Conservation (phyloP, 1,140 invertebrate species). For the Scylla paramamosain region DNA sequence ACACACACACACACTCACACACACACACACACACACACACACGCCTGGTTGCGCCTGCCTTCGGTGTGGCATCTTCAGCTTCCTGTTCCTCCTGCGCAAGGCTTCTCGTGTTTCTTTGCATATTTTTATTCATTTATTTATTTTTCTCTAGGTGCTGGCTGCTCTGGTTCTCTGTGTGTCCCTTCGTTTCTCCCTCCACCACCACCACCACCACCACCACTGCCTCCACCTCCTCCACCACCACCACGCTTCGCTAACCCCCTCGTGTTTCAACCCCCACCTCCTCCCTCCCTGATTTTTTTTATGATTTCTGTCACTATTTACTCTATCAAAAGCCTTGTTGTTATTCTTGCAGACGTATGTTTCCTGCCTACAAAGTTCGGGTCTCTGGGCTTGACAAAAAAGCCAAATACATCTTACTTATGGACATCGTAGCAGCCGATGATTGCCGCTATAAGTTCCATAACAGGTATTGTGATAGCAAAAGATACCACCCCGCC, state of each 20-base stretch:
- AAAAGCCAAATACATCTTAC: conserved; percentile 98
- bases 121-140: conserved; percentile 29
- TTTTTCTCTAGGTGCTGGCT: conserved; percentile 62
- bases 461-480: conserved; percentile 91
- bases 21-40: not conserved
- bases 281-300: conserved; percentile 34
- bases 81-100: conserved; percentile 54
- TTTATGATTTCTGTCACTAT: conserved; percentile 61
- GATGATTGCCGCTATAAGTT: conserved; percentile 99
- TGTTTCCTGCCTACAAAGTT: conserved; percentile 99
- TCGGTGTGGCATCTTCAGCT: conserved; percentile 74
- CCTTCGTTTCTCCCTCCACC: conserved; percentile 27
- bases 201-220: conserved; percentile 43
- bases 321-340: conserved; percentile 71
- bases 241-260: not conserved
- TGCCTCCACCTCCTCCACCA: not conserved
- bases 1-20: conserved; percentile 10
- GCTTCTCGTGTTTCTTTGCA: conserved; percentile 31
- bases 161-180: conserved; percentile 39
- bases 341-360: conserved; percentile 89
- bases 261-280: not conserved
- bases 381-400: conserved; percentile 96
- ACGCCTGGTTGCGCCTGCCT: not conserved
- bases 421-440: conserved; percentile 97
- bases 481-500: not conserved